Base-by-base conservation (phyloP, 2,888 invertebrate genomes). In the Xestia xanthographa region DNA sequence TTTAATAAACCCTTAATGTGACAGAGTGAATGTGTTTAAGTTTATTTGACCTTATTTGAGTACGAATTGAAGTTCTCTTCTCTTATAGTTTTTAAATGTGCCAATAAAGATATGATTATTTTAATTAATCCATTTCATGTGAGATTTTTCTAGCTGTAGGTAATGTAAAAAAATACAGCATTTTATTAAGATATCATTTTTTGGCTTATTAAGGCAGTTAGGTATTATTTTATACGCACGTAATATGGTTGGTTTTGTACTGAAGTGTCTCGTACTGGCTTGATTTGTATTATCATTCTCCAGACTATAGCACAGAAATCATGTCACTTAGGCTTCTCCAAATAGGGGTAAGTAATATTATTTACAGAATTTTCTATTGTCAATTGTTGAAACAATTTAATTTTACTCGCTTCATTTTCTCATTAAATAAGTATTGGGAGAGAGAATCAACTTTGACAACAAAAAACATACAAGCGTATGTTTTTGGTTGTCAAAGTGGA, bases 1-100 rank as follows among this genome's bases (percentile, higher is more conserved):
- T 93, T 91, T 92, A 93, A 93, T 93, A 93, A 92, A 81, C 86
- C 90, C 90, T 87, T 95, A 95, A 95, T 95, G 94, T 95, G 95
- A 95, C 95, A 95, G 93, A 70, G 78, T 87, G 93, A 94, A 95
- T 94, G 91, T 93, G 92, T 92, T 90, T 90, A 89, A 86, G 86
- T 88, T 85, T 84, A 82, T 83, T 82, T 84, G 17, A 72, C 56
- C 75, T 87, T 81, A 80, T 83, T 84, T 80, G 66, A 50, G 74
- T 60, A 75, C 67, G 84, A 84, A 84, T 83, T 87, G 80, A 84
- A 86, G n/a, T n/a, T n/a, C n/a, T n/a, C n/a, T 58, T 58, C 3
- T 58, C 29, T 29, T 8, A 58, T 5, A 20, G 60, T 60, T 60
- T 34, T 34, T 56, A 56, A 56, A 26, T 14, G 26, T 56, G 26